Conservation (phyloP, 2,888 invertebrate genomes). For the Drosophila pegasa region DNA sequence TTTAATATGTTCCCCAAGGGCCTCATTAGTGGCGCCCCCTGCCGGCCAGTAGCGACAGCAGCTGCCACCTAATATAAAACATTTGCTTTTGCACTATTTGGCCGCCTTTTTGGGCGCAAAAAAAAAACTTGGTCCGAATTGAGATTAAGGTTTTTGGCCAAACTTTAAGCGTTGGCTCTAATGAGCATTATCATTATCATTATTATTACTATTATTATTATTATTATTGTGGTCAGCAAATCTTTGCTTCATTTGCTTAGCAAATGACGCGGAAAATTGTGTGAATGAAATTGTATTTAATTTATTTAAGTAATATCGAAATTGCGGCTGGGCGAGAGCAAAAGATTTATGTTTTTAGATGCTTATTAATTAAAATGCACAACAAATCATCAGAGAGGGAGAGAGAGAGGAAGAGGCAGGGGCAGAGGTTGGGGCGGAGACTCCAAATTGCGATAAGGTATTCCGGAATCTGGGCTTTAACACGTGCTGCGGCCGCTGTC, state of each 20-base stretch:
- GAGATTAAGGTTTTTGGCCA: conserved; percentile 44
- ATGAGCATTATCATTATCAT: conserved; percentile 55
- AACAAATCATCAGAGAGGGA: conserved; percentile 7
- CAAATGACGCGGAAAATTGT: conserved; percentile 5
- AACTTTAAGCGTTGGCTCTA: conserved; percentile 53
- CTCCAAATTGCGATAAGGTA: conserved; percentile 33
- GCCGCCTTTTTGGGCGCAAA: conserved; percentile 43
- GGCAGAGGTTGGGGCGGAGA: conserved; percentile 1
- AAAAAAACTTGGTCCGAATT: conserved; percentile 36
- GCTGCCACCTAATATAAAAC: conserved; percentile 70
- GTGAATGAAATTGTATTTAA: conserved; percentile 1
- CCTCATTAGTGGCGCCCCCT: conserved; percentile 75
- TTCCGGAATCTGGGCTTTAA: conserved; percentile 36
- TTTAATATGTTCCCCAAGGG: conserved; percentile 79
- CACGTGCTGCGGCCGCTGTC: conserved; percentile 33
- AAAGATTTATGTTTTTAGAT: background rate
- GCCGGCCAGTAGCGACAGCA: conserved; percentile 28
- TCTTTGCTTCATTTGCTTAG: background rate
- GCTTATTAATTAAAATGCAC: conserved; percentile 2
- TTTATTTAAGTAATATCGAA: background rate
- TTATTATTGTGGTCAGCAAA: conserved; percentile 25
- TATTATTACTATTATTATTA: conserved; percentile 26
- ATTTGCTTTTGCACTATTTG: conserved; percentile 77
- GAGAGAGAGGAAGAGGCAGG: background rate
- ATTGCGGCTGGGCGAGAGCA: background rate